These are phyloP conservation scores for Asobara japonica DNA, from an alignment of 1,140 invertebrate genomes.

Conservation along the genomic window DNA sequence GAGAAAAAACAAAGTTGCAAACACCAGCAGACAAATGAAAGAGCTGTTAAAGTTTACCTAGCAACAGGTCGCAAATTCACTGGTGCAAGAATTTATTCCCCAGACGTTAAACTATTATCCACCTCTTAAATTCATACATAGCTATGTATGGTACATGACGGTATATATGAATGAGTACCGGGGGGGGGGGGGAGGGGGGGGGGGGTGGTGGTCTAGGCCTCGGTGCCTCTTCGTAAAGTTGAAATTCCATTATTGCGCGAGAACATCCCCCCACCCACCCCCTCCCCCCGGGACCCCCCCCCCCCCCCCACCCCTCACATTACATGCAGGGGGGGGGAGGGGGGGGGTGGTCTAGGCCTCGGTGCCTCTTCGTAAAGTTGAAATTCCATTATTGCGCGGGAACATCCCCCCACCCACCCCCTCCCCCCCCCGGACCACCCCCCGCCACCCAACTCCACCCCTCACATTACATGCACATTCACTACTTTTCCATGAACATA, in stretches of 20 bases:
- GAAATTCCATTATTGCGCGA: slow-evolving; percentile 9
- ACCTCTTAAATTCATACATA: slow-evolving; percentile 15
- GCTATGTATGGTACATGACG: neutral
- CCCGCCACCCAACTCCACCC: too few relatives aligned
- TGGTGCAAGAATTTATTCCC: slow-evolving; percentile 1
- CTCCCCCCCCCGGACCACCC: too few relatives aligned
- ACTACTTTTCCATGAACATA: neutral
- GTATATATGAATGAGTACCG: neutral
- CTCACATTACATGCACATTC: neutral
- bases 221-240: slow-evolving; percentile 2
- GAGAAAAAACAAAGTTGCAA: neutral
- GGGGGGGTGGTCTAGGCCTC: neutral
- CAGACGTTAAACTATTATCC: slow-evolving; percentile 2
- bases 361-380: neutral
- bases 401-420: neutral
- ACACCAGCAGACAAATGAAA: neutral
- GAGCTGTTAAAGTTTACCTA: neutral
- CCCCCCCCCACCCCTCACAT: neutral
- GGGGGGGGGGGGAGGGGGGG: too few relatives aligned
- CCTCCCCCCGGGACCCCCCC: too few relatives aligned
- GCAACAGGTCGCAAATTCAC: slow-evolving; percentile 9
- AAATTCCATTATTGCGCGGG: slow-evolving; percentile 11
- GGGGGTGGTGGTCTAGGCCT: neutral
- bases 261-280: neutral
- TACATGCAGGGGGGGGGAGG: too few relatives aligned